Base-by-base conservation (phyloP, 2,888 invertebrate genomes). In the Leptarthrus brevirostris region DNA sequence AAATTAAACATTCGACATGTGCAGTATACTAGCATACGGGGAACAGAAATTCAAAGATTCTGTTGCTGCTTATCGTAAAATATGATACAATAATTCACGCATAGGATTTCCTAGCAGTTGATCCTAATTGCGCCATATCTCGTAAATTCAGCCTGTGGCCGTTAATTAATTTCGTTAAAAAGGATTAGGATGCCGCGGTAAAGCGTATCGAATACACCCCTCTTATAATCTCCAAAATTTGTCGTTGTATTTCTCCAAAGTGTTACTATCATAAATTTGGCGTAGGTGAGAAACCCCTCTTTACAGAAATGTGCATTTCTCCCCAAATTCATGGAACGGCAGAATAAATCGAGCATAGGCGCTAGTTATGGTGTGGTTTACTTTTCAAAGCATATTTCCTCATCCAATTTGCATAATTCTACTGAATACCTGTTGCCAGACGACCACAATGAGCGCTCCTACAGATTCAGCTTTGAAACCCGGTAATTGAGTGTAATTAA, bases 401-500 rank as follows among this genome's bases (percentile, higher is more conserved):
- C 80, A 82, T 80, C 79, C 81, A 82, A 84, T 84, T 84, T 84
- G 81, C 84, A 84, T 84, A 83, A 82, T 82, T 81, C 82, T 81
- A 80, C 80, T 79, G 79, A 73, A 74, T 74, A 76, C 78, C 76
- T 74, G 69, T 78, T 76, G 79, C 79, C 79, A 79, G 79, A 78
- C 74, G 70, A 77, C 76, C 78, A 81, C 80, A 81, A 83, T 81
- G 80, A 80, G 81, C 82, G 82, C 79, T 75, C 74, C 74, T 75
- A 77, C 76, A 74, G 76, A 77, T 77, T 78, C 77, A 72, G 72
- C 75, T 76, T 76, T 78, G 81, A 80, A 80, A 81, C 81, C 79
- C 80, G 77, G 81, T 84, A 84, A 84, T 84, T 83, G 83, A 81
- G 81, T 84, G 82, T 83, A 84, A 84, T 84, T 84, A 84, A 83